These are phyloP conservation scores for Alouatta palliata DNA, from an alignment of 2,113 vertebrate species.

Conservation along the genomic window DNA sequence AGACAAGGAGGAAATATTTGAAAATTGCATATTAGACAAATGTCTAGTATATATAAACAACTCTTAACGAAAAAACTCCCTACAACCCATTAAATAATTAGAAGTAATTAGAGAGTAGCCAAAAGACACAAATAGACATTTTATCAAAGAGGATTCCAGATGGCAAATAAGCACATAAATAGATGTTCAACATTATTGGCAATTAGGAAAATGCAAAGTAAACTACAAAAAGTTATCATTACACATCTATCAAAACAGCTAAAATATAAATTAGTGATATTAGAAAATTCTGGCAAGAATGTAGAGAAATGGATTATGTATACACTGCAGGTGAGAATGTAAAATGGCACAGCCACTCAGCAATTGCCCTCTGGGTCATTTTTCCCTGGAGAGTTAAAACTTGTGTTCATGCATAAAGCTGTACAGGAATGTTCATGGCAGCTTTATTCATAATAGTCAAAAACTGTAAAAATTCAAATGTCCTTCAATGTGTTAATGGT, in stretches of 20 bases:
- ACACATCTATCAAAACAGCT: background rate
- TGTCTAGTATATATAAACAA: background rate
- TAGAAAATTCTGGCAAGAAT: background rate
- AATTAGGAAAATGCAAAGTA: background rate
- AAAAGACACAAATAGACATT: background rate
- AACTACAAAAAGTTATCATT: background rate
- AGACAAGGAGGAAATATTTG: background rate
- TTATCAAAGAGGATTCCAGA: background rate
- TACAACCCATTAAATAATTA: background rate
- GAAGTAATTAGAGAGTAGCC: background rate
- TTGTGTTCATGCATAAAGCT: background rate
- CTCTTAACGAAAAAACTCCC: background rate
- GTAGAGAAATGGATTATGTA: background rate
- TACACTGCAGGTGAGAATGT: background rate
- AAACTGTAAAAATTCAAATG: background rate
- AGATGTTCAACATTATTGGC: background rate
- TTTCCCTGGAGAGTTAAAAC: background rate
- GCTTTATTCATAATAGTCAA: background rate
- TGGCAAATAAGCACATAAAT: background rate
- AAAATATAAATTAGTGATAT: background rate
- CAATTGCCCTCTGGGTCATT: background rate
- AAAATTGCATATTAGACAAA: background rate
- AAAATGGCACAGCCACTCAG: background rate
- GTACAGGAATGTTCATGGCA: background rate
- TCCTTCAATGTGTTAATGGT: background rate